phyloP scores from a whole-genome alignment of 2,888 invertebrate species.

The Phengaris alcon region DNA sequence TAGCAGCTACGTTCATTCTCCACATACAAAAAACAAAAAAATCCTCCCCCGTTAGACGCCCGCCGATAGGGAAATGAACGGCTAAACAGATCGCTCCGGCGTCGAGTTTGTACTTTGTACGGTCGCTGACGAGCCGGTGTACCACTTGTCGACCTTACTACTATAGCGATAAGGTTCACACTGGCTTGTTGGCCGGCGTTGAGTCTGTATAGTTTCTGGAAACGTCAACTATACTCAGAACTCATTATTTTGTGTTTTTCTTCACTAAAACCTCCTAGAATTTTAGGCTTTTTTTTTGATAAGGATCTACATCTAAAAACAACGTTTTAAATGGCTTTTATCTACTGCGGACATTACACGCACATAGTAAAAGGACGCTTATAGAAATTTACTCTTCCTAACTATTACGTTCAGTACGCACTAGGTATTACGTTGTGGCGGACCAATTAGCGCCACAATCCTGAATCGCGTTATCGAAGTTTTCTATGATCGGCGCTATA shows the following conservation, averaged over 20 bases:
- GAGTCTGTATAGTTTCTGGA: background rate
- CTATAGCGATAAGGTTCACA: background rate
- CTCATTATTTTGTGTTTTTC: background rate
- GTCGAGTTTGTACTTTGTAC: background rate
- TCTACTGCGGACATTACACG: background rate
- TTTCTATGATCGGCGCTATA: too few species aligned
- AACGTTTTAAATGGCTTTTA: background rate
- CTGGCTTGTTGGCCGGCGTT: background rate
- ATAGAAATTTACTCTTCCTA: too few species aligned
- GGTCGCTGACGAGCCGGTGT: background rate
- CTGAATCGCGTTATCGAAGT: too few species aligned
- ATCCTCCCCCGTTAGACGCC: background rate
- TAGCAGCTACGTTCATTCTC: background rate
- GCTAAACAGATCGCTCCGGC: background rate
- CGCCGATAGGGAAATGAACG: slow-evolving; percentile 15
- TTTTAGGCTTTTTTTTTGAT: background rate
- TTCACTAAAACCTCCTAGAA: background rate
- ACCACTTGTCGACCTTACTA: background rate
- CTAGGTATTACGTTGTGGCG: too few species aligned
- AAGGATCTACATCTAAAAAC: background rate
- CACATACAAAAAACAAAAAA: slow-evolving; percentile 1
- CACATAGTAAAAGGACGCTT: too few species aligned
- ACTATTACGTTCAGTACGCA: too few species aligned
- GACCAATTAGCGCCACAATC: too few species aligned
- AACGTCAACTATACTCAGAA: background rate